Base-by-base conservation (phyloP, 2,113 vertebrate species). In the Theristicus caerulescens region DNA sequence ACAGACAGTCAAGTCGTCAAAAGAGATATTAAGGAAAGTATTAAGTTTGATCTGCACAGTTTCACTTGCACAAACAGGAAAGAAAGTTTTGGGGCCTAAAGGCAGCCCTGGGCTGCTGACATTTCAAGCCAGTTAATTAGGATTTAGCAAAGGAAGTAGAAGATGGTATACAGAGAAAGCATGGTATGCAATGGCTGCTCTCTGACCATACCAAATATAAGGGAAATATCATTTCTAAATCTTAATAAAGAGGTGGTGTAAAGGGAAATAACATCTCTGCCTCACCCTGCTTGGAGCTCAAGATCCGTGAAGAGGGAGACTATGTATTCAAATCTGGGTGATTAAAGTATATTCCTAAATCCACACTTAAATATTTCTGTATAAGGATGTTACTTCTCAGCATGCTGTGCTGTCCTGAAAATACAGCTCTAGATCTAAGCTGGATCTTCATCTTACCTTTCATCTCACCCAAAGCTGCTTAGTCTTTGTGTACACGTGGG, bases 71-170 rank as follows among this genome's bases (percentile, higher is more conserved):
- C 20, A 82, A 87, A 42, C 13, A 72, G 49, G 81, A 65, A 80
- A 73, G 12, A 59, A 93, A 82, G 38, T 66, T 79, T 13, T 29
- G 20, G 24, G 38, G 40, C 51, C 31, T 32, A 57, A 96, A 93
- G 84, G 27, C 62, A 95, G 71, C 24, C 40, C 29, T 46, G 40
- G 49, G 27, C 36, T 94, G 66, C 78, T 95, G 85, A 87, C 88
- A 93, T 92, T 97, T 91, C 73, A 88, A 95, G 73, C 21, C 81
- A 65, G 54, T 25, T 87, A 85, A 89, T 65, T 81, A 86, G 38
- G 64, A 94, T 81, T 96, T 96, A 92, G 58, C 84, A 92, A 85
- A 86, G 44, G 71, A 92, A 49, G 46, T 20, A 77, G 80, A 92
- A 66, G 82, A 62, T 2, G 8, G 40, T 22, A 65, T 62, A 44